Conservation (phyloP, 2,797 vertebrate species). For the Pterois miles region DNA sequence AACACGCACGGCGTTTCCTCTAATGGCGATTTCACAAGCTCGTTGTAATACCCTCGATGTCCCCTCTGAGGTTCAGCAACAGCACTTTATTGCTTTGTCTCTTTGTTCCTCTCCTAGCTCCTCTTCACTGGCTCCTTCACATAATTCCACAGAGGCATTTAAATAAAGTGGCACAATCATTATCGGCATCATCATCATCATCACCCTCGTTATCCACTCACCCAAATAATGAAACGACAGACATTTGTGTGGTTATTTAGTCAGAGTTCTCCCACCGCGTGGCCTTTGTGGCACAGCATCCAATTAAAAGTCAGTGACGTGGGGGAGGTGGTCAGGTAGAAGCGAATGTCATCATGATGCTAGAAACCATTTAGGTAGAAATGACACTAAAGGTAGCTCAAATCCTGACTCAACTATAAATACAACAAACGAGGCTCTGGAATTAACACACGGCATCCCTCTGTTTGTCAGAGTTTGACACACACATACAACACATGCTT, state of each 20-base stretch:
- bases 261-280: not conserved
- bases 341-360: constrained; percentile 10
- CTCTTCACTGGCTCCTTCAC: not conserved
- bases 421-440: no score
- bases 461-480: no score
- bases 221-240: constrained; percentile 30
- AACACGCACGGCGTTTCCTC: constrained; percentile 26
- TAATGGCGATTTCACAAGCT: constrained; percentile 51
- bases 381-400: not conserved
- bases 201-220: constrained; percentile 27
- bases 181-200: constrained; percentile 19
- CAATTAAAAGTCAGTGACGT: constrained; percentile 47
- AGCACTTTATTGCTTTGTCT: constrained; percentile 21
- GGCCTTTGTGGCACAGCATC: constrained; percentile 32
- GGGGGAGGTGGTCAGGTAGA: constrained; percentile 4
- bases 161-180: constrained; percentile 34
- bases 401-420: no score
- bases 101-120: constrained; percentile 24
- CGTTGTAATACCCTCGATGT: constrained; percentile 14
- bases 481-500: no score
- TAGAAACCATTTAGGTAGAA: constrained; percentile 16
- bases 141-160: constrained; percentile 26
- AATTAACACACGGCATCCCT: no score
- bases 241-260: constrained; percentile 17
- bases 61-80: constrained; percentile 23